Evolutionary conservation across 2,888 invertebrate genomes (phyloP).

Genomic region (Argynnis bischoffii): DNA sequence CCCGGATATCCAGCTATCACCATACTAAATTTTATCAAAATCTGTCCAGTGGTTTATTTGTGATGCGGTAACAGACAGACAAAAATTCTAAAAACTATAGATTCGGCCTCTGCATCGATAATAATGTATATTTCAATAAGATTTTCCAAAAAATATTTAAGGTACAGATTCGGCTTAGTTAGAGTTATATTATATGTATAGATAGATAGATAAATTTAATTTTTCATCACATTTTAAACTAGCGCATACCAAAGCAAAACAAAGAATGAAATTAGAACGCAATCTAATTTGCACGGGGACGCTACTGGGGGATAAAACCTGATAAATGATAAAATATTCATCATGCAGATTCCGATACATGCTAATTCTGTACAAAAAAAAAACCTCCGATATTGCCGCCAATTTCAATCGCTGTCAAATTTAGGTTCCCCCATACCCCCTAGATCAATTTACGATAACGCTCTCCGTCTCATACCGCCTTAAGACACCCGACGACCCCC

Average conservation of each 20-base stretch:
- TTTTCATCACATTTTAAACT: neutral
- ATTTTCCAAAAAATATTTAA: too few relatives aligned
- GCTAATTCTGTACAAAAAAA: constrained; percentile 58
- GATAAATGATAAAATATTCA: constrained; percentile 36
- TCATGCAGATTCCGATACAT: constrained; percentile 44
- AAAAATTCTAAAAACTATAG: too few relatives aligned
- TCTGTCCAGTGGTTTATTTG: too few relatives aligned
- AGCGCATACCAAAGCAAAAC: constrained; percentile 1
- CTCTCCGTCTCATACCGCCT: constrained; percentile 79
- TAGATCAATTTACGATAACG: constrained; percentile 82
- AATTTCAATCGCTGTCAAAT: constrained; percentile 82
- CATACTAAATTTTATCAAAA: too few relatives aligned
- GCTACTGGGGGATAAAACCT: constrained; percentile 11
- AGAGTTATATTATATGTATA: too few relatives aligned
- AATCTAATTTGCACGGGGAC: constrained; percentile 17
- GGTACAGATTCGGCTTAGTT: too few relatives aligned
- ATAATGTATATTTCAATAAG: too few relatives aligned
- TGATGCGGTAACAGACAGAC: too few relatives aligned
- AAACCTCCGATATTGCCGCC: constrained; percentile 79
- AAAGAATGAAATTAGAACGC: constrained; percentile 12
- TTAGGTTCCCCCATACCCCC: constrained; percentile 66
- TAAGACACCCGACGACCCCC: constrained; percentile 72
- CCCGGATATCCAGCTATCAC: too few relatives aligned
- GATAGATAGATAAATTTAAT: too few relatives aligned
- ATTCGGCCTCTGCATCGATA: too few relatives aligned